Base-by-base conservation (phyloP, 2,113 vertebrate genomes). In the Manacus vitellinus region DNA sequence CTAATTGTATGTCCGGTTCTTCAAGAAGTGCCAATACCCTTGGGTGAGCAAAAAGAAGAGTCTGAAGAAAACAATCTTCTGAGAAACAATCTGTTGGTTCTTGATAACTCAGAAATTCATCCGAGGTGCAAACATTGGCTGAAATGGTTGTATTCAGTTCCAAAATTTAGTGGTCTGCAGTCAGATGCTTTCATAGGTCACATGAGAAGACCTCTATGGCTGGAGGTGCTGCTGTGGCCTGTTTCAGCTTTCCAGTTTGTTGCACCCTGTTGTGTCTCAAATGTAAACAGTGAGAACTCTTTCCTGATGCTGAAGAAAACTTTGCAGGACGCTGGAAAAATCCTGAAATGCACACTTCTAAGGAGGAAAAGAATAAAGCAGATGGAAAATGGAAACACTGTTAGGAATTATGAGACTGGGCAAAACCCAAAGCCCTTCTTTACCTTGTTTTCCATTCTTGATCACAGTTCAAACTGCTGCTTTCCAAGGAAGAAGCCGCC, bases 21-120 rank as follows among this genome's bases (percentile, higher is more conserved):
- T 96, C 93, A 95, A 96, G 79, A 94, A 58, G 41, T 31, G 95
- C 79, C 92, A 95, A 78, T 96, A 84, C 47, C 93, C 94, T 89
- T 89, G 61, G 80, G 91, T 65, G 74, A 94, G 77, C 30, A 84
- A 84, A 91, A 67, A 86, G 63, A 95, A 17, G 7, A 92, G 25
- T 96, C 85, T 96, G 81, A 67, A 71, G 68, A 93, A 93, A 94
- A 94, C 65, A 92, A 2, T 74, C 39, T 85, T 93, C 85, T 77
- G 92, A 94, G 68, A 84, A 96, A 89, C 14, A 72, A 30, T 85
- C 72, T 54, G 5, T 52, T 87, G 10, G 8, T 85, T 88, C 79
- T 96, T 93, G 94, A 96, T 96, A 96, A 94, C 72, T 91, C 61
- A 67, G 66, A 91, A 86, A 88, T 90, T 88, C 24, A 84, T 75